Evolutionary conservation across 1,140 invertebrate genomes (phyloP).

Genomic region (Drosophila ercepeae): DNA sequence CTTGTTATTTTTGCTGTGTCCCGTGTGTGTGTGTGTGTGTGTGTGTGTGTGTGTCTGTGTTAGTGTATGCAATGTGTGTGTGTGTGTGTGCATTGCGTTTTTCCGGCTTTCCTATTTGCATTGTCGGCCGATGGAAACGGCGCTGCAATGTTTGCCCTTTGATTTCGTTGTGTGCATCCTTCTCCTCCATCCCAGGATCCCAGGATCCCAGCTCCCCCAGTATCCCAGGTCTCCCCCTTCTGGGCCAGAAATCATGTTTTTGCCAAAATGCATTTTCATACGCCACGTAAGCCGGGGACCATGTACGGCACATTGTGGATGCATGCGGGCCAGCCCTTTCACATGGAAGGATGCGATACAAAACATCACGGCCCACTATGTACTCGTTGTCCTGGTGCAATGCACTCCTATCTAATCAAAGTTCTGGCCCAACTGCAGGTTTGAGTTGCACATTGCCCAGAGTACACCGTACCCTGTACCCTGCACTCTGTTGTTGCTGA

Average conservation of each 20-base stretch:
- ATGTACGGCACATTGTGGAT: slow-evolving; percentile 47
- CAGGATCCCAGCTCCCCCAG: neutral
- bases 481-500: slow-evolving; percentile 11
- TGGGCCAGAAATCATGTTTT: slow-evolving; percentile 69
- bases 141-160: slow-evolving; percentile 72
- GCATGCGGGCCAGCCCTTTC: slow-evolving; percentile 42
- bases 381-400: slow-evolving; percentile 43
- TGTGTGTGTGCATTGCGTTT: slow-evolving; percentile 65
- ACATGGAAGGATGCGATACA: slow-evolving; percentile 18
- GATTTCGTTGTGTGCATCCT: slow-evolving; percentile 57
- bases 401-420: slow-evolving; percentile 79
- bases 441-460: slow-evolving; percentile 8
- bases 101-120: slow-evolving; percentile 74
- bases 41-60: slow-evolving; percentile 16
- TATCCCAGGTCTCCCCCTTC: neutral
- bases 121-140: slow-evolving; percentile 48
- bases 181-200: neutral
- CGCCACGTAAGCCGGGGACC: slow-evolving; percentile 67
- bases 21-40: slow-evolving; percentile 8
- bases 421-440: slow-evolving; percentile 21
- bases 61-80: slow-evolving; percentile 12
- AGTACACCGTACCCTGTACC: neutral
- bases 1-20: slow-evolving; percentile 34
- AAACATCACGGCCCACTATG: neutral
- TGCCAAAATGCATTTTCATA: slow-evolving; percentile 81